These are phyloP conservation scores for Riparia riparia DNA, from an alignment of 2,113 vertebrate genomes.

Conservation along the genomic window DNA sequence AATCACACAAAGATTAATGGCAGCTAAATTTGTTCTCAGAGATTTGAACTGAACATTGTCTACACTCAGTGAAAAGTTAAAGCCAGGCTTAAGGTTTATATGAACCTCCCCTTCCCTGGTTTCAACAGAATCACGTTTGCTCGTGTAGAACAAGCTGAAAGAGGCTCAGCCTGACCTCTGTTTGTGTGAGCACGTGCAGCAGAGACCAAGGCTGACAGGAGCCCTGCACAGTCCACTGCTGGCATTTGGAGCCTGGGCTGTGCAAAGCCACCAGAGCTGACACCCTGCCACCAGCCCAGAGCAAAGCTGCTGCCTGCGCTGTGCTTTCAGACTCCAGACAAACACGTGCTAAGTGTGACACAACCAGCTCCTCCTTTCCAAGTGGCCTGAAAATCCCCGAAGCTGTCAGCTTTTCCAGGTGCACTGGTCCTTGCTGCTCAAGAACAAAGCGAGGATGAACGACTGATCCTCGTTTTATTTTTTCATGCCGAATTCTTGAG, in stretches of 20 bases:
- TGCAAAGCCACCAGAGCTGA: neutral
- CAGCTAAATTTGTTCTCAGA: neutral
- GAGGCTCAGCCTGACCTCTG: neutral
- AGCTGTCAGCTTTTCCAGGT: neutral
- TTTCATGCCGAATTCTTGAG: neutral
- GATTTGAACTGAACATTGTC: neutral
- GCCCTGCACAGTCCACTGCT: neutral
- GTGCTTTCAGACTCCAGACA: neutral
- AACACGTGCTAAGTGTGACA: neutral
- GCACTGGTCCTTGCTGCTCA: neutral
- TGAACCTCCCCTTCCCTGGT: neutral
- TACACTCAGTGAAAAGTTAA: neutral
- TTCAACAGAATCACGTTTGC: neutral
- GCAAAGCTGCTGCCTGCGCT: neutral
- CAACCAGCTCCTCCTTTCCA: neutral
- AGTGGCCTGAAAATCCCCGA: neutral
- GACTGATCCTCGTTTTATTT: neutral
- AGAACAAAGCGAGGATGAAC: slow-evolving; percentile 2
- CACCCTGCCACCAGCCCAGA: neutral
- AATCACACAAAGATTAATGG: neutral
- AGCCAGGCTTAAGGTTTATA: neutral
- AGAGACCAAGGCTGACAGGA: neutral
- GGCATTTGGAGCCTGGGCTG: neutral
- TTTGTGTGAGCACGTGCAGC: neutral
- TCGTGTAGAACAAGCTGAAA: neutral